Conservation (phyloP, 2,113 vertebrate species). For the Elephantulus edwardii region DNA sequence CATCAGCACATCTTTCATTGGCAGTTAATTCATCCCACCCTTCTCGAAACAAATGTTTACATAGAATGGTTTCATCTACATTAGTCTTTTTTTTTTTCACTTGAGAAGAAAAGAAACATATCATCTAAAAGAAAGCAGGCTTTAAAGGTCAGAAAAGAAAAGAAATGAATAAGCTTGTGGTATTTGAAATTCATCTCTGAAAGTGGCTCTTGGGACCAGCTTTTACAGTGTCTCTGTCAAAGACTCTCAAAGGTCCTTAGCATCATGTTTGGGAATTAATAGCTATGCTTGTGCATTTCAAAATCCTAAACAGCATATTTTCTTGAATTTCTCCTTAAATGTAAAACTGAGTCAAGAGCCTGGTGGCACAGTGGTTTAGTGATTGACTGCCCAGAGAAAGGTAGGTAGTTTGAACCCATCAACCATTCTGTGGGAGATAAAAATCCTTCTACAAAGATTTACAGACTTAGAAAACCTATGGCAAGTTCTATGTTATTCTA, state of each 20-base stretch:
- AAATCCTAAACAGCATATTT: slow-evolving; percentile 53
- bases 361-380: too few species aligned
- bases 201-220: not conserved
- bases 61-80: not conserved
- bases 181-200: slow-evolving; percentile 1
- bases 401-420: too few species aligned
- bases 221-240: not conserved
- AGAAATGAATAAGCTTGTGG: not conserved
- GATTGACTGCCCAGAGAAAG: too few species aligned
- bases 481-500: too few species aligned
- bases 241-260: not conserved
- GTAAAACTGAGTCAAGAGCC: slow-evolving; percentile 52
- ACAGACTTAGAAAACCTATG: too few species aligned
- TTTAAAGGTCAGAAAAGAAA: not conserved
- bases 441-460: too few species aligned
- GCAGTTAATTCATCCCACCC: slow-evolving; percentile 34
- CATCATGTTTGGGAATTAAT: not conserved
- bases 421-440: too few species aligned
- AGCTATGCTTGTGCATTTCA: slow-evolving; percentile 30
- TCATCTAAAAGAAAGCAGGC: slow-evolving; percentile 47
- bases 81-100: slow-evolving; percentile 28
- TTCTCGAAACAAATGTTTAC: slow-evolving; percentile 38
- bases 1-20: not conserved
- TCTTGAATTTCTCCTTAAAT: slow-evolving; percentile 65
- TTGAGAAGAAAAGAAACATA: slow-evolving; percentile 24